Conservation (phyloP, 2,888 invertebrate genomes). For the Ormyrus rosae region DNA sequence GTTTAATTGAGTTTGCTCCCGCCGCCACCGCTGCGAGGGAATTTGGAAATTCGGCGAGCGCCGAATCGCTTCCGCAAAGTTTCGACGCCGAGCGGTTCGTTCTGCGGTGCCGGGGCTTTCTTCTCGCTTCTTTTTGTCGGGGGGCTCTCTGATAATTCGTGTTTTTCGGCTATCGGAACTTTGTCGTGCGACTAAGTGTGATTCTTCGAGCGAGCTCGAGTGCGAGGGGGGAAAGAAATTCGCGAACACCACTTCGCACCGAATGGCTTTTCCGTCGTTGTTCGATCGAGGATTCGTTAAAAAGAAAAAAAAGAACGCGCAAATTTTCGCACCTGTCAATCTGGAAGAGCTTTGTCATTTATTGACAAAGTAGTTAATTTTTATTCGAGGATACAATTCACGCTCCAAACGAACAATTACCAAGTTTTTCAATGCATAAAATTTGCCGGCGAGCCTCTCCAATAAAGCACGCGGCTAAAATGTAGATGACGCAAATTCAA, state of each 20-base stretch:
- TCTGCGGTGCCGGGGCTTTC: neutral
- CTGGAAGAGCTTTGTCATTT: too few species aligned
- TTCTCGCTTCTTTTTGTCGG: too few species aligned
- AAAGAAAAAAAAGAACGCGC: too few species aligned
- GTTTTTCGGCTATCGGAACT: neutral
- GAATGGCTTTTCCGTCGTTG: too few species aligned
- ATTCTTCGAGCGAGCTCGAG: too few species aligned
- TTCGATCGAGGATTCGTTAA: too few species aligned
- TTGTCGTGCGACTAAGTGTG: too few species aligned
- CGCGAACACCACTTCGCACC: too few species aligned
- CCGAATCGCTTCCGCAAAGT: slow-evolving; percentile 3
- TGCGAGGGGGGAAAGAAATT: too few species aligned
- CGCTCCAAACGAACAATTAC: neutral
- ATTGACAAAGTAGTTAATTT: too few species aligned
- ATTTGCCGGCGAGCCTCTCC: slow-evolving; percentile 1
- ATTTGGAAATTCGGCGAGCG: slow-evolving; percentile 21
- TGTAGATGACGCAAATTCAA: slow-evolving; percentile 30
- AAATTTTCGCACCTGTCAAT: too few species aligned
- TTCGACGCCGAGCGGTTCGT: neutral
- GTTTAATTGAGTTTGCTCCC: slow-evolving; percentile 49
- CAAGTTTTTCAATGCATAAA: slow-evolving; percentile 9
- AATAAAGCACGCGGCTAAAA: slow-evolving; percentile 13
- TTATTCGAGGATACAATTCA: too few species aligned
- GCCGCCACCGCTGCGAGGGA: neutral
- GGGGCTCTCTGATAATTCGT: neutral